Percentiles rank a stretch among this genome's conserved stretches.
Evolutionary conservation across 2,888 invertebrate species (phyloP).

Genomic region (Volucella inanis): DNA sequence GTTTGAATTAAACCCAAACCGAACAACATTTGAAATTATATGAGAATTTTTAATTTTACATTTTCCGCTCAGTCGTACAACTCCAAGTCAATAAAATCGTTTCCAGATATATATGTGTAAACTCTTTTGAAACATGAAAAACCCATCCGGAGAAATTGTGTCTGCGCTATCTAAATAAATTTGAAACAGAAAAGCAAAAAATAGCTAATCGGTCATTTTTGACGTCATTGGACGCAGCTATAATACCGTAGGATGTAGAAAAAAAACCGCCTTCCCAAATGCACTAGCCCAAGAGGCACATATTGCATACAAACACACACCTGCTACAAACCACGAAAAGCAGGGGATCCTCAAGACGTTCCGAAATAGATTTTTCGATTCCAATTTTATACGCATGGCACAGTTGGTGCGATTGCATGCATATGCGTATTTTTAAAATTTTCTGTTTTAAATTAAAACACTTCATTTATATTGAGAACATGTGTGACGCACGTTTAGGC

Average conservation of each 20-base stretch:
- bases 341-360: slow-evolving; percentile 3
- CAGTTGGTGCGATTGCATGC: slow-evolving; percentile 62
- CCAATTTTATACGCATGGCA: slow-evolving; percentile 42
- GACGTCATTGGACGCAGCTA: slow-evolving; percentile 61
- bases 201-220: slow-evolving; percentile 65
- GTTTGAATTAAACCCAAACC: not conserved
- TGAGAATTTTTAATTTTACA: slow-evolving; percentile 4
- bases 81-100: slow-evolving; percentile 19
- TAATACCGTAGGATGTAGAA: not conserved
- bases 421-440: slow-evolving; percentile 46
- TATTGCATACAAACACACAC: not conserved
- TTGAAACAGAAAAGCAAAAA: slow-evolving; percentile 45
- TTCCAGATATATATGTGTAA: slow-evolving; percentile 7
- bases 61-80: slow-evolving; percentile 4
- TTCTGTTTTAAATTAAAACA: slow-evolving; percentile 30
- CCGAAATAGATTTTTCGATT: slow-evolving; percentile 56
- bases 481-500: slow-evolving; percentile 65
- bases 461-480: slow-evolving; percentile 62
- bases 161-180: slow-evolving; percentile 51
- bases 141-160: not conserved
- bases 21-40: not conserved
- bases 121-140: slow-evolving; percentile 18
- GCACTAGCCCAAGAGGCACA: slow-evolving; percentile 6
- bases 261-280: slow-evolving; percentile 27
- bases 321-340: not conserved